These are phyloP conservation scores for Hylia prasina DNA, from an alignment of 2,113 vertebrate genomes.

Conservation along the genomic window DNA sequence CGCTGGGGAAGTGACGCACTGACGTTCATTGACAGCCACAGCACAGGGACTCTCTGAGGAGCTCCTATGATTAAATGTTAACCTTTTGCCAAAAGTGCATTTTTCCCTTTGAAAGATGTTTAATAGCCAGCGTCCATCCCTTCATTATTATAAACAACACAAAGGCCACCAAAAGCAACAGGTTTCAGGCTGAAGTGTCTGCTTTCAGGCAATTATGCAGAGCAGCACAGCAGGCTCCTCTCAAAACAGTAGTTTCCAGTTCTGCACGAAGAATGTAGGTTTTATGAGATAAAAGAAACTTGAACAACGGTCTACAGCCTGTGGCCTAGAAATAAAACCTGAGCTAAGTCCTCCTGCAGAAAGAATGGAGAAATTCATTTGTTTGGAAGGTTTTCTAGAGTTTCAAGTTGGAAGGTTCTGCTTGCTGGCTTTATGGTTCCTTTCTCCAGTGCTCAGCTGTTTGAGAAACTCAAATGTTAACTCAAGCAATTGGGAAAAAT, in stretches of 20 bases:
- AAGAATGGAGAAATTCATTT: constrained; percentile 68
- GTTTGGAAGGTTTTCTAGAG: constrained; percentile 66
- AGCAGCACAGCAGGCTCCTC: constrained; percentile 60
- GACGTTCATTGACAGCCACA: constrained; percentile 10
- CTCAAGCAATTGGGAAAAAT: not conserved
- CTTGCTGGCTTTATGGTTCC: constrained; percentile 38
- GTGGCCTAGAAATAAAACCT: constrained; percentile 73
- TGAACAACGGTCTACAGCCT: constrained; percentile 61
- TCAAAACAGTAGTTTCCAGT: constrained; percentile 68
- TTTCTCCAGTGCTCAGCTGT: not conserved
- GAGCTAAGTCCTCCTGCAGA: constrained; percentile 40
- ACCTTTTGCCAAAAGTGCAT: constrained; percentile 14
- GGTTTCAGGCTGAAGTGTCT: constrained; percentile 74
- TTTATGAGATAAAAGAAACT: constrained; percentile 70
- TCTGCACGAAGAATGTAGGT: constrained; percentile 59
- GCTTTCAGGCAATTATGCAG: constrained; percentile 78
- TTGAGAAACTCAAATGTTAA: not conserved
- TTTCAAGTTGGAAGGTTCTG: constrained; percentile 62
- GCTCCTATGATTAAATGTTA: not conserved
- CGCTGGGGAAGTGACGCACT: constrained; percentile 17
- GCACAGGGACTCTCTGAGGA: not conserved
- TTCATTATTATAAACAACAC: constrained; percentile 68
- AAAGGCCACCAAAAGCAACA: constrained; percentile 67
- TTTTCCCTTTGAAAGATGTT: not conserved
- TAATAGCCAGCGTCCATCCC: constrained; percentile 49